Base-by-base conservation (phyloP, 2,888 invertebrate species). In the Galeruca laticollis region DNA sequence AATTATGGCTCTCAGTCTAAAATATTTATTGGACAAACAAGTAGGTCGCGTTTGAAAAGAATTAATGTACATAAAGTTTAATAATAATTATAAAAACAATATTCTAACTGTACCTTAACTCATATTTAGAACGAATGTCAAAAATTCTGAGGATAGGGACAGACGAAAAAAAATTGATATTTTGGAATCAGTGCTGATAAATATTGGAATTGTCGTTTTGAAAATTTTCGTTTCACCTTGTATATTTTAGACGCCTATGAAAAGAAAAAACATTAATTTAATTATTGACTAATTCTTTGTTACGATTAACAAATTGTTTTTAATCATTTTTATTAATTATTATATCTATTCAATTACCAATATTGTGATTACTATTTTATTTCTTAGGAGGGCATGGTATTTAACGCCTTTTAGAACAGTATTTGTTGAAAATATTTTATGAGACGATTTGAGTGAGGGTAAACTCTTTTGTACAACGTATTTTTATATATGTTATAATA, bases 251-350 rank as follows among this genome's bases (percentile, higher is more conserved):
- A 40, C 40, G 5, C 13, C 40, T 40, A n/a, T 3, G 5, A 40
- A n/a, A 40, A 40, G 13, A n/a, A 40, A 40, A 40, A 40, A 40
- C 40, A 13, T 40, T 40, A 40, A 26, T 26, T n/a, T 40, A 40
- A n/a, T 40, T n/a, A n/a, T 40, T 5, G 40, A 40, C 40, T 40
- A 40, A 40, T n/a, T 13, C 5, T 40, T 40, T 40, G 40, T 40
- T 40, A 40, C 40, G 13, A 40, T 40, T 40, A 40, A 40, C 40
- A 40, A 40, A n/a, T 40, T 40, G n/a, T 40, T 40, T 26, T 40
- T 40, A 40, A 40, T 40, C 5, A 40, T 40, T 40, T 40, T 40
- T 40, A 40, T 40, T 40, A 40, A 40, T 40, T n/a, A 40, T 40
- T 40, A 35, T 37, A 40, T 40, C 40, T 40, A n/a, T 40, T 40